Evolutionary conservation across 2,113 vertebrate species (phyloP).

Genomic region (Genyomyrus donnyi): DNA sequence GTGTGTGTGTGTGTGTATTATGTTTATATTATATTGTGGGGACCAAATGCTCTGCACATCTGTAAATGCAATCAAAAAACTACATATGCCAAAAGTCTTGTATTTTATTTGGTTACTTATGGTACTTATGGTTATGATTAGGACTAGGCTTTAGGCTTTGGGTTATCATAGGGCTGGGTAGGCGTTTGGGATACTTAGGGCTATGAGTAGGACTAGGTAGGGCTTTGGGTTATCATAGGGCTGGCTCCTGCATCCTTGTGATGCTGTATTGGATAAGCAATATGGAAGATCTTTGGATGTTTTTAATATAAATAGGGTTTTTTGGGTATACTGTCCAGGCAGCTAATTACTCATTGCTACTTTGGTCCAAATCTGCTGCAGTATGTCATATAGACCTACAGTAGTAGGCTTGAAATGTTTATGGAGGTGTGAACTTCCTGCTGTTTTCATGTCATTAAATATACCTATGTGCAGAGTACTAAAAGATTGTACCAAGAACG

Average conservation of each 20-base stretch:
- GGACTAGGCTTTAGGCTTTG: no score
- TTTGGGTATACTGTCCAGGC: background rate
- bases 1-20: background rate
- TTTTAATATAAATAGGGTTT: background rate
- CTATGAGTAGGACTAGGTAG: background rate
- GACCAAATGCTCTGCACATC: background rate
- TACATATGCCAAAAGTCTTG: background rate
- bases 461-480: background rate
- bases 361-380: background rate
- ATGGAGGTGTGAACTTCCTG: background rate
- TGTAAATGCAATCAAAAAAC: background rate
- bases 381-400: background rate
- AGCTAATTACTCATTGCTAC: background rate
- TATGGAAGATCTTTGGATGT: background rate
- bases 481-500: background rate
- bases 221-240: background rate
- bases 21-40: no score
- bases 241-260: background rate
- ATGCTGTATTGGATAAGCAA: background rate
- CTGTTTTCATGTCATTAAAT: background rate
- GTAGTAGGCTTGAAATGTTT: background rate
- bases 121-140: background rate
- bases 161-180: background rate
- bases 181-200: no score
- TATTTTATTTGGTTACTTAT: background rate